phyloP scores from a whole-genome alignment of 2,888 invertebrate genomes.

The Sarcophaga caerulescens region DNA sequence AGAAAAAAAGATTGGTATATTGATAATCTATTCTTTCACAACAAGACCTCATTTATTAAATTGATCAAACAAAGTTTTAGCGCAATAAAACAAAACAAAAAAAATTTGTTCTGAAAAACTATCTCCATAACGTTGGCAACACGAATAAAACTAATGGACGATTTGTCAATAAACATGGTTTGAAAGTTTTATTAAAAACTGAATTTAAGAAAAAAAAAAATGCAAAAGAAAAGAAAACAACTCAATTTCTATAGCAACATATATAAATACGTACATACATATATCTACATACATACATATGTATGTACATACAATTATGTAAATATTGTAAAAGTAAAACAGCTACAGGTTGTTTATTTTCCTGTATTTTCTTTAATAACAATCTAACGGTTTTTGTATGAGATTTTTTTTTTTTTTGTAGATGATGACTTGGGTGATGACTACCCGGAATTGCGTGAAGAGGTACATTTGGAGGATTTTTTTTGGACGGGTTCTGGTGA shows the following conservation, averaged over 20 bases:
- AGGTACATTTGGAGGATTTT: slow-evolving; percentile 87
- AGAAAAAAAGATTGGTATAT: neutral
- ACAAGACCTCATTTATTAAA: slow-evolving; percentile 70
- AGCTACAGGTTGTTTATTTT: slow-evolving; percentile 14
- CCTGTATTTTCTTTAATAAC: neutral
- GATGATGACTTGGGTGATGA: slow-evolving; percentile 76
- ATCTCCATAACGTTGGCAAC: slow-evolving; percentile 72
- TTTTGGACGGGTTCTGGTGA: slow-evolving; percentile 95
- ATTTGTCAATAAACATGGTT: slow-evolving; percentile 76
- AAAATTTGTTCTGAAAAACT: slow-evolving; percentile 12
- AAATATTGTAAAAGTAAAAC: neutral
- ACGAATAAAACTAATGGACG: slow-evolving; percentile 63
- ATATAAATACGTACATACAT: slow-evolving; percentile 17
- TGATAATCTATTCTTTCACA: slow-evolving; percentile 17
- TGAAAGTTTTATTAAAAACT: slow-evolving; percentile 65
- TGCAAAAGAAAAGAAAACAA: neutral
- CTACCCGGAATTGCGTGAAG: slow-evolving; percentile 78
- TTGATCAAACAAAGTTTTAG: slow-evolving; percentile 77
- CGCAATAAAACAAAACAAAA: slow-evolving; percentile 12
- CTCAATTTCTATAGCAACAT: slow-evolving; percentile 75
- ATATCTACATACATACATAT: neutral
- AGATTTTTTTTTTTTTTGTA: slow-evolving; percentile 5
- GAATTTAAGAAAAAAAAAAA: slow-evolving; percentile 44
- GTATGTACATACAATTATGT: neutral
- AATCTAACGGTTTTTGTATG: neutral